phyloP scores from a whole-genome alignment of 1,140 invertebrate species.

The Drosophila grimshawi region DNA sequence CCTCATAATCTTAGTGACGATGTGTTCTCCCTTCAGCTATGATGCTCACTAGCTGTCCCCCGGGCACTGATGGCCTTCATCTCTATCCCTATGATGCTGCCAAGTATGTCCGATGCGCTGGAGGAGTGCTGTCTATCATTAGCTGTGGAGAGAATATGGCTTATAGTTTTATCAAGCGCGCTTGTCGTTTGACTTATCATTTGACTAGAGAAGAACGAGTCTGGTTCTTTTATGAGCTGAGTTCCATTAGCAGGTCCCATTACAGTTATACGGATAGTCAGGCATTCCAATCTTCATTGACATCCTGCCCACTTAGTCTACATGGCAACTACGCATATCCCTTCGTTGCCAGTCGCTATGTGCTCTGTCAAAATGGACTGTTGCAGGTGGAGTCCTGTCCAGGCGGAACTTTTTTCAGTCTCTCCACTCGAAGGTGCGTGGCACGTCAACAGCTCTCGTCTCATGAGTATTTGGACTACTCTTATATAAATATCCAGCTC shows the following conservation, averaged over 20 bases:
- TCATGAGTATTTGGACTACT: slow-evolving; percentile 58
- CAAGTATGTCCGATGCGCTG: slow-evolving; percentile 65
- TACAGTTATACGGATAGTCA: slow-evolving; percentile 54
- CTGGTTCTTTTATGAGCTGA: slow-evolving; percentile 39
- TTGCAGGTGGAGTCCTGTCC: slow-evolving; percentile 58
- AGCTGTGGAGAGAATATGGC: slow-evolving; percentile 45
- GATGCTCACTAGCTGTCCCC: slow-evolving; percentile 59
- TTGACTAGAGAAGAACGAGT: slow-evolving; percentile 43
- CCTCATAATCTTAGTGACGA: background rate
- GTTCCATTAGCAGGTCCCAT: slow-evolving; percentile 14
- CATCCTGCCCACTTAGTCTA: slow-evolving; percentile 48
- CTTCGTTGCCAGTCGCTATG: slow-evolving; percentile 65
- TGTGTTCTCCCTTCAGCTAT: slow-evolving; percentile 44
- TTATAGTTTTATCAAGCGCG: slow-evolving; percentile 51
- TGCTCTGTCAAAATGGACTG: slow-evolving; percentile 59
- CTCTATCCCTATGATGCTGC: slow-evolving; percentile 75
- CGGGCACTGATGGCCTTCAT: slow-evolving; percentile 66
- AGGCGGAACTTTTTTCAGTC: slow-evolving; percentile 55
- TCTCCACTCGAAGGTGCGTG: slow-evolving; percentile 51
- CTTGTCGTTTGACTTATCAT: slow-evolving; percentile 37
- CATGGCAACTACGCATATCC: slow-evolving; percentile 69
- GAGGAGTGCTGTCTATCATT: slow-evolving; percentile 49
- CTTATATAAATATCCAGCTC: slow-evolving; percentile 42
- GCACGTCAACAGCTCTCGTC: slow-evolving; percentile 17
- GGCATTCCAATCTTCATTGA: slow-evolving; percentile 39